These are phyloP conservation scores for Diploscapter pachys DNA, from an alignment of 1,140 invertebrate species.

Conservation along the genomic window DNA sequence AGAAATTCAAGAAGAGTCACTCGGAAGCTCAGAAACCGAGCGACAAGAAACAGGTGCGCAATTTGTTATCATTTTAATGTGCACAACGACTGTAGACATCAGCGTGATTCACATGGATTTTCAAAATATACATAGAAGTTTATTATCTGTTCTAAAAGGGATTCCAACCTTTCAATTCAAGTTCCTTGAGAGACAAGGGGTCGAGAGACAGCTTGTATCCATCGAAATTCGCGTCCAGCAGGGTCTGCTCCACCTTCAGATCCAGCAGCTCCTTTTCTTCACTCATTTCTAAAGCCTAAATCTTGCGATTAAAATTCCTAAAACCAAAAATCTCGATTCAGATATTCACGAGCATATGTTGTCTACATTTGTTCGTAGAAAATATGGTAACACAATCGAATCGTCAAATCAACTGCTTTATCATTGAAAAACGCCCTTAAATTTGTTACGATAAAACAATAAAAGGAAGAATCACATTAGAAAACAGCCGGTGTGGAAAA, in stretches of 20 bases:
- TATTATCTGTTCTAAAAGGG: background rate
- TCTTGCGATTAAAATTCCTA: background rate
- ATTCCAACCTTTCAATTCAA: background rate
- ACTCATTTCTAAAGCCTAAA: background rate
- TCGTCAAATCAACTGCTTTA: too few relatives aligned
- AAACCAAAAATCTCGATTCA: background rate
- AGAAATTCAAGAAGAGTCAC: too few relatives aligned
- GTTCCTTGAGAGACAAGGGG: conserved; percentile 5
- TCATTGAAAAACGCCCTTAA: too few relatives aligned
- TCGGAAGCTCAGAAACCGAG: background rate
- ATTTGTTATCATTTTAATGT: background rate
- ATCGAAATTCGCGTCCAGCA: conserved; percentile 8
- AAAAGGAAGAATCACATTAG: background rate
- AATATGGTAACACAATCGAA: too few relatives aligned
- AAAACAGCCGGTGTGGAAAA: background rate
- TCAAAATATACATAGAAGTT: background rate
- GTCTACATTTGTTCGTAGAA: too few relatives aligned
- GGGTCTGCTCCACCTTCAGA: background rate
- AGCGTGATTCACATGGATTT: background rate
- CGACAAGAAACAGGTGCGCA: background rate
- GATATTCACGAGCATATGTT: background rate
- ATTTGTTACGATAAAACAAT: background rate
- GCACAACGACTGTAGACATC: too few relatives aligned
- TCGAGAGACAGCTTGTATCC: conserved; percentile 12
- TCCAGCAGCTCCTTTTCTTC: conserved; percentile 1